phyloP scores from a whole-genome alignment of 2,113 vertebrate species.

The Microcebus lehilahytsara region DNA sequence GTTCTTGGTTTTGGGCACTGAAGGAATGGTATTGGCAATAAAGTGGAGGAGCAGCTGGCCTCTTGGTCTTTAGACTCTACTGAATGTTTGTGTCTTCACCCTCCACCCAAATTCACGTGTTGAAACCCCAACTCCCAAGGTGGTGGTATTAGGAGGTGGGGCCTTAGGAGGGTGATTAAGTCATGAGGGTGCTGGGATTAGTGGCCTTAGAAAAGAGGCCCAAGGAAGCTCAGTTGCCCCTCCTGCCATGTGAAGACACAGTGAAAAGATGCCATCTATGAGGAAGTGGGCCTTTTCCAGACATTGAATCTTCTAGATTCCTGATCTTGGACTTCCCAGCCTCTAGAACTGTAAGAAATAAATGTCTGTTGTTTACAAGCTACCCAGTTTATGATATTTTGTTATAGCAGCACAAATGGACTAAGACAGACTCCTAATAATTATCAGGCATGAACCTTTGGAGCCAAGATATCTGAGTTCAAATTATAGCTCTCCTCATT shows the following conservation, averaged over 20 bases:
- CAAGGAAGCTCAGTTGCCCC: neutral
- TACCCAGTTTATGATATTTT: neutral
- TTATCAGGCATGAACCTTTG: neutral
- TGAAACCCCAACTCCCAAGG: neutral
- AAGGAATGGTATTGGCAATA: neutral
- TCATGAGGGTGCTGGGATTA: neutral
- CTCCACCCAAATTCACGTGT: neutral
- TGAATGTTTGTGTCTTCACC: neutral
- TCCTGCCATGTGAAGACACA: neutral
- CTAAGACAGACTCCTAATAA: neutral
- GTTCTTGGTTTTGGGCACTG: neutral
- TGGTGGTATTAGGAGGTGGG: neutral
- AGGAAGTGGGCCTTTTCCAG: neutral
- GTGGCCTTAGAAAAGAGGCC: neutral
- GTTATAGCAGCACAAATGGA: neutral
- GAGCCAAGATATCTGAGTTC: neutral
- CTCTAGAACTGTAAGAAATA: neutral
- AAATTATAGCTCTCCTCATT: neutral
- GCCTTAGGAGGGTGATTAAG: neutral
- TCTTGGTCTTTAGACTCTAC: neutral
- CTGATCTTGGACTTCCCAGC: neutral
- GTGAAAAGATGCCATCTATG: neutral
- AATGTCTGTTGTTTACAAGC: neutral
- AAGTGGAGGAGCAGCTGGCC: neutral
- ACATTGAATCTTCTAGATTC: neutral